Evolutionary conservation across 2,113 vertebrate genomes (phyloP).

Genomic region (Seriola aureovittata): DNA sequence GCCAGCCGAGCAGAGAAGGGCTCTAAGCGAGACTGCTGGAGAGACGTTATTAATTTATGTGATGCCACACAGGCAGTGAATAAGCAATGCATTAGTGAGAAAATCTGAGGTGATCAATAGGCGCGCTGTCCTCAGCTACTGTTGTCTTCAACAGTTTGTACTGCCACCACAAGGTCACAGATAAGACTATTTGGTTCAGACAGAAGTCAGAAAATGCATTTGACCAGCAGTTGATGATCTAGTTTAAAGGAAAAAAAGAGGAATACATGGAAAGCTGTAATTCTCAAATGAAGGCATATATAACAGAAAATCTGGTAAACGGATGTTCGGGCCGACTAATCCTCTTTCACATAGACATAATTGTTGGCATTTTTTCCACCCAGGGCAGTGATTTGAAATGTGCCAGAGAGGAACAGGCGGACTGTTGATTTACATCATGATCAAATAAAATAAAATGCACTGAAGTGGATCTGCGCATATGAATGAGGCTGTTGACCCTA

Average conservation of each 20-base stretch:
- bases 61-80: constrained; percentile 40
- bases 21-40: constrained; percentile 22
- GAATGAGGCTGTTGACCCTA: not conserved
- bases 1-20: not conserved
- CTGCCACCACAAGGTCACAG: constrained; percentile 6
- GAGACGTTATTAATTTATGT: constrained; percentile 41
- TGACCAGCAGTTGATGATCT: constrained; percentile 8
- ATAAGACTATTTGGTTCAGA: constrained; percentile 11
- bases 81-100: constrained; percentile 32
- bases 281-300: constrained; percentile 41
- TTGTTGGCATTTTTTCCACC: constrained; percentile 38
- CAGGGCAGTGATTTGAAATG: constrained; percentile 32
- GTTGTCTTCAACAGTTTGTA: constrained; percentile 15
- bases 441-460: not conserved
- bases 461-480: not conserved
- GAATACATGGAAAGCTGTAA: constrained; percentile 23
- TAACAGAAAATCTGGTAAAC: constrained; percentile 47
- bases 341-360: constrained; percentile 37
- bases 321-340: constrained; percentile 38
- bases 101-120: constrained; percentile 31
- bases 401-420: not conserved
- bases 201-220: not conserved
- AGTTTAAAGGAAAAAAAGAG: not conserved
- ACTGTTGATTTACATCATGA: not conserved
- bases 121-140: constrained; percentile 4